Percentiles rank a stretch among this genome's conserved stretches.
These are phyloP conservation scores for Pseudopodoces humilis DNA, from an alignment of 2,113 vertebrate species.

Conservation along the genomic window DNA sequence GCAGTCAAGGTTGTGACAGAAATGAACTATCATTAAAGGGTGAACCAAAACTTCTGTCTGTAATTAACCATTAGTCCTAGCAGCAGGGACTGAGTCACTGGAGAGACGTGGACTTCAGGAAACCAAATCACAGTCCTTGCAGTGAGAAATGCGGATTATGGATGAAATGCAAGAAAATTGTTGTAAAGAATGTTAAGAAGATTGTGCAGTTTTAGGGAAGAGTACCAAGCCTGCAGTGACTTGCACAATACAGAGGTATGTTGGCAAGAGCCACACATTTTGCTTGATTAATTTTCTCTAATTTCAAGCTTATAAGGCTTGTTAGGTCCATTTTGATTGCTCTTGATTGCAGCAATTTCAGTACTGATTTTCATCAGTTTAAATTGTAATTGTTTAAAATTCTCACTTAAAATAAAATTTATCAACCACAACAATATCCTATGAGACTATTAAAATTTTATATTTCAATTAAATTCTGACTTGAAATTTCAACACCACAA, in stretches of 20 bases:
- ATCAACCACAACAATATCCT: accelerated
- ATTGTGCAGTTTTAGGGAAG: not conserved
- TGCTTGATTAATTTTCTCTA: not conserved
- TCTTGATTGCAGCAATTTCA: not conserved
- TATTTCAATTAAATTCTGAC: not conserved
- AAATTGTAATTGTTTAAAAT: not conserved
- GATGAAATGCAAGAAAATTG: not conserved
- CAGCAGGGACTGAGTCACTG: not conserved
- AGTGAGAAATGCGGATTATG: not conserved
- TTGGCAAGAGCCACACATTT: not conserved
- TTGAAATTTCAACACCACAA: not conserved
- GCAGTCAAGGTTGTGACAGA: not conserved
- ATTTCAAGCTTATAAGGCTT: not conserved
- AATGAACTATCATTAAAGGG: not conserved
- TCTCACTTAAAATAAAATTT: not conserved
- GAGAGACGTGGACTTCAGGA: not conserved
- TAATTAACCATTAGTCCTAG: not conserved
- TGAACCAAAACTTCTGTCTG: not conserved
- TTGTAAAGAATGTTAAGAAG: not conserved
- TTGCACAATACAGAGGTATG: not conserved
- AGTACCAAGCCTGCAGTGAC: not conserved
- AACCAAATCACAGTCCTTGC: not conserved
- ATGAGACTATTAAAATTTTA: not conserved
- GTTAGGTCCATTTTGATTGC: not conserved
- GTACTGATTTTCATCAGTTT: not conserved